These are phyloP conservation scores for Aselliscus stoliczkanus DNA, from an alignment of 2,797 vertebrate species.

Conservation along the genomic window DNA sequence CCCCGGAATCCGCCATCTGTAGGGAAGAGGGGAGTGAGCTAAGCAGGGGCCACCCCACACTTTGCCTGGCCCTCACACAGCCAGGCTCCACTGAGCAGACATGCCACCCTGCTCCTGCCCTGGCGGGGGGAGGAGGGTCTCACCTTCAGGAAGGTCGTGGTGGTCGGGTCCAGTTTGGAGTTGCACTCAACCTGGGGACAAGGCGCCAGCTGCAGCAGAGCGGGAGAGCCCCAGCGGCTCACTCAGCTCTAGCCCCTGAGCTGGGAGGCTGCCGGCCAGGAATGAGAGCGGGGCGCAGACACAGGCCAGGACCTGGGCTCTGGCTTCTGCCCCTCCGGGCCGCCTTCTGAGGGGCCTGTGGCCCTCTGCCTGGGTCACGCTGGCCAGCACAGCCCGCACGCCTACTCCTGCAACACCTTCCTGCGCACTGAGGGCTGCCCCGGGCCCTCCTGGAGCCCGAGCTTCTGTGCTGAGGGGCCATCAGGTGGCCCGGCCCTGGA, in stretches of 20 bases:
- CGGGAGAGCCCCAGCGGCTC: neutral
- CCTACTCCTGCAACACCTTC: neutral
- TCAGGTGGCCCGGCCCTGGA: neutral
- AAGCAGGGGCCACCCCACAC: neutral
- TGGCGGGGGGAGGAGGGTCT: neutral
- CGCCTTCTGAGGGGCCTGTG: neutral
- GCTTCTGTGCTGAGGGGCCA: neutral
- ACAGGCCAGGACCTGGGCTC: neutral
- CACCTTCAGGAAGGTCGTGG: conserved; percentile 98
- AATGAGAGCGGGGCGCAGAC: neutral
- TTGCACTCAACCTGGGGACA: conserved; percentile 93
- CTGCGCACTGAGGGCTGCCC: neutral
- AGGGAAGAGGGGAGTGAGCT: conserved; percentile 13
- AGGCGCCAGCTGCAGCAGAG: neutral
- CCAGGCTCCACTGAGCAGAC: neutral
- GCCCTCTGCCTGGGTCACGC: neutral
- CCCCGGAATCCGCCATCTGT: conserved; percentile 97
- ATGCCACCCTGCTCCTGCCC: neutral
- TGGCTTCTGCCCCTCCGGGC: no score
- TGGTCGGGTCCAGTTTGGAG: conserved; percentile 97
- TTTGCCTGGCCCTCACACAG: neutral
- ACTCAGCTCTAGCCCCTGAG: neutral
- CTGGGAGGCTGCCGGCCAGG: neutral
- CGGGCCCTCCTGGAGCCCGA: neutral
- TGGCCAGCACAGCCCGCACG: neutral